Evolutionary conservation across 2,797 vertebrate genomes (phyloP).

Genomic region (Anabas testudineus): DNA sequence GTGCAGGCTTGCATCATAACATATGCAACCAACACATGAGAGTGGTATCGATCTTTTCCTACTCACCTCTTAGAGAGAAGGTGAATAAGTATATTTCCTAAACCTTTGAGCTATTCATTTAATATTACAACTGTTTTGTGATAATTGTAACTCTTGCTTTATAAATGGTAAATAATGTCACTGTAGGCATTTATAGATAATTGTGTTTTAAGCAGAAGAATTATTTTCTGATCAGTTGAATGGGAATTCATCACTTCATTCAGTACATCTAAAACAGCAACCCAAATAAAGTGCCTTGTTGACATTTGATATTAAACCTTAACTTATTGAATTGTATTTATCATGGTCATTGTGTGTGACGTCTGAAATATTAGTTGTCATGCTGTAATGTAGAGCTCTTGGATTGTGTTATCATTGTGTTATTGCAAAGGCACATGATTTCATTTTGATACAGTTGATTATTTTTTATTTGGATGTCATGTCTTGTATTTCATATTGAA

Average conservation of each 20-base stretch:
- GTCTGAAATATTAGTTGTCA: slow-evolving; percentile 58
- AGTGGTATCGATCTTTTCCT: not conserved
- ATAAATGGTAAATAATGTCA: not conserved
- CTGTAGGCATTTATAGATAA: slow-evolving; percentile 9
- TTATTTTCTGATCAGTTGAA: slow-evolving; percentile 15
- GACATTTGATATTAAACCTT: slow-evolving; percentile 25
- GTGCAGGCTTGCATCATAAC: not conserved
- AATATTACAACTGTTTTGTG: not conserved
- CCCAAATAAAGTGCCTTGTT: slow-evolving; percentile 44
- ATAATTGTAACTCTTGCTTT: not conserved
- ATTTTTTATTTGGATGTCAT: slow-evolving; percentile 23
- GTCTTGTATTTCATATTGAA: slow-evolving; percentile 61
- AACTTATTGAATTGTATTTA: slow-evolving; percentile 42
- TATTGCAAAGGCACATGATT: slow-evolving; percentile 59
- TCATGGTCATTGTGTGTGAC: slow-evolving; percentile 44
- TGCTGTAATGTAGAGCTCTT: slow-evolving; percentile 34
- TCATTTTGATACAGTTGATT: slow-evolving; percentile 24
- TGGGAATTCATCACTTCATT: not conserved
- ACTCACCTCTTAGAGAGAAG: not conserved
- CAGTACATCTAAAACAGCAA: not conserved
- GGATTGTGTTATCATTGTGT: slow-evolving; percentile 34
- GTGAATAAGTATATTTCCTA: not conserved
- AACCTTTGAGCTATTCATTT: not conserved
- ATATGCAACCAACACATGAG: not conserved
- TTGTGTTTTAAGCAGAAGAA: not conserved